phyloP scores from a whole-genome alignment of 2,888 invertebrate genomes.

The Callosobruchus maculatus region DNA sequence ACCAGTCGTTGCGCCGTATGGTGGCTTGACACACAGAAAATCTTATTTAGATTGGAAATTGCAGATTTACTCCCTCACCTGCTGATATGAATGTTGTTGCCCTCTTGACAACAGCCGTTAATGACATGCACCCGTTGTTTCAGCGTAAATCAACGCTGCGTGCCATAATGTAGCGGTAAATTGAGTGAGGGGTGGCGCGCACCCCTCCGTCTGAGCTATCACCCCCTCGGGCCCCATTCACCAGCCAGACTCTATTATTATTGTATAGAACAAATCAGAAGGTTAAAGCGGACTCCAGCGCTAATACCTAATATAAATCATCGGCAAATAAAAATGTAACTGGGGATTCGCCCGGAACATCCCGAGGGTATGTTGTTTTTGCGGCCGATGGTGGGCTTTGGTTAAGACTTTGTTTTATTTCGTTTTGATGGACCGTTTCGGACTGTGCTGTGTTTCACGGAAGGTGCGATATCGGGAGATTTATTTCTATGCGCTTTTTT shows the following conservation, averaged over 20 bases:
- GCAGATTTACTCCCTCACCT: background rate
- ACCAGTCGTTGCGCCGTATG: no score
- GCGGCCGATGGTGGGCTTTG: slow-evolving; percentile 1
- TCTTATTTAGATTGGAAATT: no score
- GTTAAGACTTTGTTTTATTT: slow-evolving; percentile 20
- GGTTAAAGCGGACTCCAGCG: slow-evolving; percentile 47
- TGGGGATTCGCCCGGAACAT: slow-evolving; percentile 25
- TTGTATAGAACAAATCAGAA: slow-evolving; percentile 53
- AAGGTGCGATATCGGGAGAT: background rate
- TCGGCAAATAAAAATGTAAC: slow-evolving; percentile 46
- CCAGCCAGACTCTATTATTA: slow-evolving; percentile 52
- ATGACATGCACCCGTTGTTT: slow-evolving; percentile 33
- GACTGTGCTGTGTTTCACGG: slow-evolving; percentile 3
- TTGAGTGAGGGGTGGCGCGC: slow-evolving; percentile 36
- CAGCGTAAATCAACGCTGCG: slow-evolving; percentile 44
- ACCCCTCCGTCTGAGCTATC: slow-evolving; percentile 44
- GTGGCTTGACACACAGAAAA: no score
- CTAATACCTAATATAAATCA: slow-evolving; percentile 50
- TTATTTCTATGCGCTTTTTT: background rate
- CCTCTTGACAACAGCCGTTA: slow-evolving; percentile 14
- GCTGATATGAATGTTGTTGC: background rate
- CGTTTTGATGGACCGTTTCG: slow-evolving; percentile 22
- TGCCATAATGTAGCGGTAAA: slow-evolving; percentile 52
- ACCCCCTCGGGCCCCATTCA: slow-evolving; percentile 50
- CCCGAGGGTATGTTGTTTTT: slow-evolving; percentile 20